A percentile compares a stretch with the other conserved stretches of the same genome.
These are phyloP conservation scores for Calameuta pallipes DNA, from an alignment of 2,888 invertebrate genomes.

Conservation along the genomic window DNA sequence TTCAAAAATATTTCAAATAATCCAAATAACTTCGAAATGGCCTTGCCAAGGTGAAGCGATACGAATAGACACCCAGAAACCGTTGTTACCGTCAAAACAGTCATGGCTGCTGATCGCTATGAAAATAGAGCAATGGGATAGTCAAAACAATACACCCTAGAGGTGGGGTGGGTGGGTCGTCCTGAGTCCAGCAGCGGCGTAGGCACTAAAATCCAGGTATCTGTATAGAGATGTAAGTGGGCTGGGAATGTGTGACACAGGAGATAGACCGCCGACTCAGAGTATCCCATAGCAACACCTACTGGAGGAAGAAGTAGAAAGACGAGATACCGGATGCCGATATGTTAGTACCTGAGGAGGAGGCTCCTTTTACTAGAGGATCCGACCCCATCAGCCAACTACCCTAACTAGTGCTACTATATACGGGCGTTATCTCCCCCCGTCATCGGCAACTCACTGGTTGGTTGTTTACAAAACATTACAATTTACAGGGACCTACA, in stretches of 20 bases:
- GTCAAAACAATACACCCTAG: background rate
- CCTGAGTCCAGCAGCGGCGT: background rate
- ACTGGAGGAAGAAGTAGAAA: constrained; percentile 13
- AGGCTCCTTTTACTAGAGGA: constrained; percentile 8
- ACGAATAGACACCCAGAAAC: background rate
- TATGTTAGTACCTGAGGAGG: constrained; percentile 15
- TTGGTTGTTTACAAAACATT: constrained; percentile 57
- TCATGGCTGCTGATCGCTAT: background rate
- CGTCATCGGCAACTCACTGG: constrained; percentile 45
- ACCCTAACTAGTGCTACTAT: constrained; percentile 19
- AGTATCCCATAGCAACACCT: constrained; percentile 29
- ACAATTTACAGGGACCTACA: constrained; percentile 47
- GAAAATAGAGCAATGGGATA: background rate
- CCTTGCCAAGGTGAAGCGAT: background rate
- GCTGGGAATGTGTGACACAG: constrained; percentile 31
- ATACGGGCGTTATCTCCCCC: constrained; percentile 31
- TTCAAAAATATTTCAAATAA: background rate
- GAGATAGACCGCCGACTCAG: constrained; percentile 42
- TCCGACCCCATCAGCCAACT: constrained; percentile 19
- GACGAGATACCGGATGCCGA: background rate
- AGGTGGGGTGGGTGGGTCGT: background rate
- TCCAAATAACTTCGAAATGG: background rate
- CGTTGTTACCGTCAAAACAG: background rate
- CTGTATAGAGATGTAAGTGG: constrained; percentile 38
- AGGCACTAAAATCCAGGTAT: background rate